Evolutionary conservation across 2,797 vertebrate genomes (phyloP), one percentile per base, ranked within the genome.

Genomic region (Sebastes minor): DNA sequence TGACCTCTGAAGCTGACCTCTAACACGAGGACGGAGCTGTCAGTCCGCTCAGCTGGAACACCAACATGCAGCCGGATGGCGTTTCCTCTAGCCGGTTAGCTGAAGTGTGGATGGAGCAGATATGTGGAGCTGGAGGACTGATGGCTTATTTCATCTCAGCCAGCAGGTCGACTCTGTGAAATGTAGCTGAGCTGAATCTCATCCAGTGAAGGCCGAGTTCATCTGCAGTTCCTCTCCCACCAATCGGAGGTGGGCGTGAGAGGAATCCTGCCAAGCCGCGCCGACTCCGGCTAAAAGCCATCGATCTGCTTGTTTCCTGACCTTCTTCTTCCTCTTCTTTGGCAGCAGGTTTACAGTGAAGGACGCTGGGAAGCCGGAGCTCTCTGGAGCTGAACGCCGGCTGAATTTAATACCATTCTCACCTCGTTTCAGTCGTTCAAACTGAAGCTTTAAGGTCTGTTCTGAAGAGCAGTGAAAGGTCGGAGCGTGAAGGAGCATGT

Each of bases 291-390:
- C 55, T 63, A 42, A 61, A 82, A 55, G 23, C 72, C 78, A 79
- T 81, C 33, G 72, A 81, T 83, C 73, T 49, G 68, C 64, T 73
- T 30, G 18, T 80, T 77, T 38, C 38, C 56, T 46, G 66, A 83
- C 75, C 65, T 60, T 35, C 61, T 66, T 60, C 14, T 30, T 27
- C 8, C 30, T 32, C 38, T 67, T 71, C 18, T 33, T 76, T 35
- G 69, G 56, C 80, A 46, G 72, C 67, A 28, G 67, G 57, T 79
- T 72, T 27, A 8, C 78, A 11, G n/a, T 80, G 76, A 30, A 8
- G 46, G 63, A 32, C 16, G 20, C 12, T 56, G 68, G 65, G 72
- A 66, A 32, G 42, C 0, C 13, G n/a, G 56, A 57, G 25, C 69
- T 63, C 13, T 35, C 27, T 20, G 66, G 5, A 69, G 49, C 55